These are phyloP conservation scores for Schmidtea mediterranea DNA, from an alignment of 1,140 invertebrate genomes.

Conservation along the genomic window DNA sequence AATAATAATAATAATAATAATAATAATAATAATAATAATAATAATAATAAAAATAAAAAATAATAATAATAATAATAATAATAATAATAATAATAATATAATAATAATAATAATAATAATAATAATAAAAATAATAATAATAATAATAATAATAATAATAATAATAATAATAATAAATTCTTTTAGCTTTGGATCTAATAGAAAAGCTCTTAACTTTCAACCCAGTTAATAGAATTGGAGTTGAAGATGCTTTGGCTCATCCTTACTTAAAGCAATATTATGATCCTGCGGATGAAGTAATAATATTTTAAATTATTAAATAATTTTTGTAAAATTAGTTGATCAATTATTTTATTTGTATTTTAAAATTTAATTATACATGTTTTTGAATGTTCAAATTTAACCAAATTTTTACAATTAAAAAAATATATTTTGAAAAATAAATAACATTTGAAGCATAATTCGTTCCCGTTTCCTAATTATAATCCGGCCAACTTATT, in stretches of 20 bases:
- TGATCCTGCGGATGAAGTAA: conserved; percentile 88
- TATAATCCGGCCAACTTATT: too few species aligned
- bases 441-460: too few species aligned
- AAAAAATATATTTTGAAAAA: too few species aligned
- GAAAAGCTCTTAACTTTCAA: conserved; percentile 98
- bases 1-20: not conserved
- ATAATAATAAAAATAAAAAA: not conserved
- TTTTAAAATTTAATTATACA: too few species aligned
- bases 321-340: too few species aligned
- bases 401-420: too few species aligned
- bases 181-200: conserved; percentile 58
- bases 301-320: not conserved
- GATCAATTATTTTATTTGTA: too few species aligned
- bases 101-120: not conserved
- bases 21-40: not conserved
- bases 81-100: not conserved
- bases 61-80: not conserved
- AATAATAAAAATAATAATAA: not conserved
- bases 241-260: conserved; percentile 83
- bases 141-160: not conserved
- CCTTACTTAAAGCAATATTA: conserved; percentile 98
- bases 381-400: too few species aligned
- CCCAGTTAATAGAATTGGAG: conserved; percentile 77
- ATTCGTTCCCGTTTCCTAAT: too few species aligned
- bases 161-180: not conserved